Conservation (phyloP, 1,140 invertebrate species). For the Aleiodes sp. region DNA sequence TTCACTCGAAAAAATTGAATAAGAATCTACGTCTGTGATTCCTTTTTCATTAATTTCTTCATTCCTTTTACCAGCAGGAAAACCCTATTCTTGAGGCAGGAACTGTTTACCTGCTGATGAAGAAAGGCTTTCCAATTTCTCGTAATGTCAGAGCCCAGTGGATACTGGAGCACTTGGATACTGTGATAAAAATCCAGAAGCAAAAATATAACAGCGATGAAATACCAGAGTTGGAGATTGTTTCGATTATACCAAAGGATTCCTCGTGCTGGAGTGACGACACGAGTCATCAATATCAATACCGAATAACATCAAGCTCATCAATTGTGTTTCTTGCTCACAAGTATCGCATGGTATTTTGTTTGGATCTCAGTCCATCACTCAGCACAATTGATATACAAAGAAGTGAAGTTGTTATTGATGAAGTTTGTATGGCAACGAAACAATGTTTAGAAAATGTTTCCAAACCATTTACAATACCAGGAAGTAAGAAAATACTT, state of each 20-base stretch:
- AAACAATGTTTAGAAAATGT: conserved; percentile 73
- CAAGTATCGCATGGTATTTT: conserved; percentile 78
- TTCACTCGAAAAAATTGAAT: not conserved
- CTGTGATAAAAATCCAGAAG: conserved; percentile 66
- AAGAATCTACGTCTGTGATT: not conserved
- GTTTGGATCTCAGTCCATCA: conserved; percentile 84
- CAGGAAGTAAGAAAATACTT: conserved; percentile 74
- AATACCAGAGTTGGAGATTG: conserved; percentile 70
- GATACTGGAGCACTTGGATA: conserved; percentile 78
- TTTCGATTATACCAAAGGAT: conserved; percentile 72
- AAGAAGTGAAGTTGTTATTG: conserved; percentile 74
- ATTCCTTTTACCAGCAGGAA: conserved; percentile 43
- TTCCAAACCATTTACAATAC: conserved; percentile 75
- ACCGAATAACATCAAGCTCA: conserved; percentile 65
- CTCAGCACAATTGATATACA: conserved; percentile 77
- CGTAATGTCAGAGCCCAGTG: conserved; percentile 80
- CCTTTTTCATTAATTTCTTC: not conserved
- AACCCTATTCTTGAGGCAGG: conserved; percentile 70
- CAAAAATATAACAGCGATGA: conserved; percentile 56
- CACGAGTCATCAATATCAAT: conserved; percentile 68
- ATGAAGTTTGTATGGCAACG: conserved; percentile 74
- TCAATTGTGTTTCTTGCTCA: conserved; percentile 67
- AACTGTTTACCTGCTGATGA: conserved; percentile 77
- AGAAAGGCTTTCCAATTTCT: conserved; percentile 79
- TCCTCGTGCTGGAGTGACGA: conserved; percentile 65